A percentile compares a stretch with the other conserved stretches of the same genome.
These are phyloP conservation scores for Artibeus lituratus DNA, from an alignment of 2,797 vertebrate genomes.

Conservation along the genomic window DNA sequence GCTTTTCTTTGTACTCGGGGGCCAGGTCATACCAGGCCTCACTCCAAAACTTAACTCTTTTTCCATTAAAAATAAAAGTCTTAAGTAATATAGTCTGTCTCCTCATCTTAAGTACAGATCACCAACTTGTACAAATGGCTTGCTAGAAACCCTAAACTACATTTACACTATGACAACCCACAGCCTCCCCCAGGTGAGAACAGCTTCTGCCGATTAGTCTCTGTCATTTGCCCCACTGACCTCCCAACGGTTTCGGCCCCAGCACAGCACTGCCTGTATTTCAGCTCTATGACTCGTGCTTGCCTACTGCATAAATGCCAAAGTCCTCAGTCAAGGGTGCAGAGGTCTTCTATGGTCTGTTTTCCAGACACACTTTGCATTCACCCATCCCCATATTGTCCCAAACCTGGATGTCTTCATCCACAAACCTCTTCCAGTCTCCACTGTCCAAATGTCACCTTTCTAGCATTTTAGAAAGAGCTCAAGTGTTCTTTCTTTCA, in stretches of 20 bases:
- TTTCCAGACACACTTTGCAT: not conserved
- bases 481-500: not conserved
- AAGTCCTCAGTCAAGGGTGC: not conserved
- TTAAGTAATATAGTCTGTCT: not conserved
- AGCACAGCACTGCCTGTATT: not conserved
- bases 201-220: not conserved
- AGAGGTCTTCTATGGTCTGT: no score
- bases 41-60: not conserved
- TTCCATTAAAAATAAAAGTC: not conserved
- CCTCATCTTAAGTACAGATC: not conserved
- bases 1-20: not conserved
- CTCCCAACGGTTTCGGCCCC: not conserved
- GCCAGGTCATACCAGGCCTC: not conserved
- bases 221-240: not conserved
- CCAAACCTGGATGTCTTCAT: not conserved
- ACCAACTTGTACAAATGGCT: not conserved
- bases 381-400: not conserved
- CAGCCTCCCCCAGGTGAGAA: not conserved
- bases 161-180: not conserved
- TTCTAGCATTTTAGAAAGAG: not conserved
- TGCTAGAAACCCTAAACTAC: not conserved
- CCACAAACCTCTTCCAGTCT: not conserved
- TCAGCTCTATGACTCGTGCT: not conserved
- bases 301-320: not conserved
- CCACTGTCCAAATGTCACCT: not conserved